Evolutionary conservation across 2,113 vertebrate genomes (phyloP), one percentile per base, ranked within the genome.

Genomic region (Mustela nigripes): DNA sequence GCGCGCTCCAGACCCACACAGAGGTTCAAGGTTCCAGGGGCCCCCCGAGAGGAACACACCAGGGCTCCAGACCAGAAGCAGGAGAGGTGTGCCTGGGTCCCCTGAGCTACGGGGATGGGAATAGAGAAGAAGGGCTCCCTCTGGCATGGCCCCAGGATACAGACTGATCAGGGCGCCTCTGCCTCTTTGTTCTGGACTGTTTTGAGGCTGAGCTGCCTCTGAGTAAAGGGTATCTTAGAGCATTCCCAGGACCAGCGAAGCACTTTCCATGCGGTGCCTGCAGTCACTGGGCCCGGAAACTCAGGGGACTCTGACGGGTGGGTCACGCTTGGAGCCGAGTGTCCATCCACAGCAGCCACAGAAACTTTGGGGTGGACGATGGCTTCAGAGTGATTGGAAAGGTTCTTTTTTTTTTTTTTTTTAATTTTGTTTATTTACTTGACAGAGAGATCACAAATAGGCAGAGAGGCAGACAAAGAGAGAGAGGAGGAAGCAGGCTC

Each of bases 381-480:
- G 96, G 93, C 96, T 97, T 97, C 95, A 97, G 97, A 95, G 93
- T 91, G 88, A 92, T 96, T 96, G 96, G 89, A 89, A 97, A 97
- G 95, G 85, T 92, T 96, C 95, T 89, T n/a, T 39, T 39, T 39
- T 39, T 39, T 36, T 36, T 36, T 39, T 39, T 39, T 39, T 39
- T 39, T 4, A 39, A 39, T 39, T 39, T 39, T 4, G 3, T 39
- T 39, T 39, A 39, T 39, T 39, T 39, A 39, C 3, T 39, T 39
- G 39, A 39, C 39, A 39, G 39, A 39, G 39, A 39, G 39, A 39
- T 39, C 39, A 39, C 39, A 39, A 39, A 2, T 39, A 39, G 39
- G 39, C 39, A 39, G 39, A 39, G 39, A 39, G 39, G 39, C 39
- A 39, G 39, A 39, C 39, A 39, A 39, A 39, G 39, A 39, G 3